phyloP scores from a whole-genome alignment of 2,113 vertebrate species.

The Ceyx cyanopectus region DNA sequence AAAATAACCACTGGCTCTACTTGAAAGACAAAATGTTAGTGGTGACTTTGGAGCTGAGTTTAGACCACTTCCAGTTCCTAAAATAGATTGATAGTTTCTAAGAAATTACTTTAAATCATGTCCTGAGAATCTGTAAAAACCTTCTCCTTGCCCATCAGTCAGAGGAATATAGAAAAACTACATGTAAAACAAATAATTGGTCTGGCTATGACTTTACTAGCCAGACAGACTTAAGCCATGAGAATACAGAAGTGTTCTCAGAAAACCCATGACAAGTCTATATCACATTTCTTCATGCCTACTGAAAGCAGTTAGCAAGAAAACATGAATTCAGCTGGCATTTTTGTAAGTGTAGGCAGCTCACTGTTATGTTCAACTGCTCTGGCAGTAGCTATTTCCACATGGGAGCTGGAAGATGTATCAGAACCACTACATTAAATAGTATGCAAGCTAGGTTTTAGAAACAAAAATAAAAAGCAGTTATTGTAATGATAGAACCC shows the following conservation, averaged over 20 bases:
- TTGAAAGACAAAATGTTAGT: constrained; percentile 62
- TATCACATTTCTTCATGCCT: not conserved
- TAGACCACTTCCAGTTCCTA: not conserved
- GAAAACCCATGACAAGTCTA: not conserved
- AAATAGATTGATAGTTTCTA: not conserved
- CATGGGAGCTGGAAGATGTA: not conserved
- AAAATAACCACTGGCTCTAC: constrained; percentile 52
- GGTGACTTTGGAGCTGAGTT: not conserved
- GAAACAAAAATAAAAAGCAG: constrained; percentile 20
- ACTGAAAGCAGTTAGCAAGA: not conserved
- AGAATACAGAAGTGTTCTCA: not conserved
- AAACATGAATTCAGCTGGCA: not conserved
- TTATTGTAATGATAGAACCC: not conserved
- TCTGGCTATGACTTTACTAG: not conserved
- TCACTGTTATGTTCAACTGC: not conserved
- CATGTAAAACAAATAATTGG: not conserved
- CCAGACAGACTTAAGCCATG: not conserved
- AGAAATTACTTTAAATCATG: not conserved
- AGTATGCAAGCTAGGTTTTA: not conserved
- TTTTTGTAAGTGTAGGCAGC: not conserved
- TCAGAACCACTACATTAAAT: not conserved
- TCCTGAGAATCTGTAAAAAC: not conserved
- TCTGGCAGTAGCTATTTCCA: not conserved
- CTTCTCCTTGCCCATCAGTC: not conserved
- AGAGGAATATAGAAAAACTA: not conserved